Base-by-base conservation (phyloP, 2,113 vertebrate genomes). In the Oxygymnocypris stewartii region DNA sequence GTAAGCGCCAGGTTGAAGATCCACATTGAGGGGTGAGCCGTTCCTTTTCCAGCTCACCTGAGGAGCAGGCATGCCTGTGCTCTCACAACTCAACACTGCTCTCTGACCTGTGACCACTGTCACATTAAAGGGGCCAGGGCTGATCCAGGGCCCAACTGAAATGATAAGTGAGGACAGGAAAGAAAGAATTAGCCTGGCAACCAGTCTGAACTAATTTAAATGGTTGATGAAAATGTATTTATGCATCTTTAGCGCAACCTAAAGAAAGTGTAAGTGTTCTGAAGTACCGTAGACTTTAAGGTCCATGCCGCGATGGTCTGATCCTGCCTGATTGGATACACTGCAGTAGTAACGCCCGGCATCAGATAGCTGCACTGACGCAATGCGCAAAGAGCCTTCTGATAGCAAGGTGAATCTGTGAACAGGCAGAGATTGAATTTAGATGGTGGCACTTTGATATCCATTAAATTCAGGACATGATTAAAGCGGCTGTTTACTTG, bases 301-400 rank as follows among this genome's bases (percentile, higher is more conserved):
- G 69, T 97, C 94, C 4, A 95, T 89, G 80, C 94, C 95, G 1
- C 91, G 85, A 71, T 94, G 92, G 82, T 96, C 96, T 0, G 97
- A 96, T 78, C 97, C 97, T 0, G 96, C 96, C 0, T 94, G 93
- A 87, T 96, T 99, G 61, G 97, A 96, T 0, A 93, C 96, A 7
- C 96, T 93, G 91, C 97, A 98, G 90, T 96, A 92, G 89, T 97
- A 98, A 18, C 95, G 94, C 6, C 97, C 97, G 0, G 94, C 92
- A 4, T 98, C 97, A 86, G 91, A 93, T 61, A 93, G n/a, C 18
- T 95, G 94, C 74, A 95, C 87, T 0, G 91, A 91, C 11, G 90
- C 84, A 7, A 99, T 92, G 16, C 86, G 92, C 89, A 99, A 73
- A 11, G 97, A 97, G 1, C 97, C 97, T 0, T 94, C 95, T 0